phyloP scores from a whole-genome alignment of 2,797 vertebrate genomes.

The Helarctos malayanus region DNA sequence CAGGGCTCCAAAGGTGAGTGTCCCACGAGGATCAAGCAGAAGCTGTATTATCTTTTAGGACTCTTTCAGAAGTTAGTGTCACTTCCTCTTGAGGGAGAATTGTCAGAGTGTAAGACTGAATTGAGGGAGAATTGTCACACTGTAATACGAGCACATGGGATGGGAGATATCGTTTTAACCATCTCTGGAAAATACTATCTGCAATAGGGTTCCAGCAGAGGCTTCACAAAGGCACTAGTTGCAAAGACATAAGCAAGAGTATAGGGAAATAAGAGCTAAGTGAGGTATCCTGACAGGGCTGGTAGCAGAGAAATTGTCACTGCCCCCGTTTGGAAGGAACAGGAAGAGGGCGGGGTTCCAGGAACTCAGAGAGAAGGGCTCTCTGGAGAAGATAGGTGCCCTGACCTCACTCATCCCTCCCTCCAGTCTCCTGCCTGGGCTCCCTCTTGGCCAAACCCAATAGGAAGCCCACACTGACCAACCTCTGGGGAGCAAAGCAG shows the following conservation, averaged over 20 bases:
- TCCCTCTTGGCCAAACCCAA: neutral
- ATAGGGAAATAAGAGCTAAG: neutral
- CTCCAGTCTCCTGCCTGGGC: neutral
- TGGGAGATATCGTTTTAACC: neutral
- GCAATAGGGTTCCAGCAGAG: neutral
- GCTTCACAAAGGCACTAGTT: neutral
- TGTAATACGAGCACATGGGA: neutral
- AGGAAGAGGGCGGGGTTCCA: neutral
- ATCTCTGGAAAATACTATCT: neutral
- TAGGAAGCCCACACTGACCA: neutral
- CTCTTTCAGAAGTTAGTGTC: neutral
- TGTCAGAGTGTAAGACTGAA: neutral
- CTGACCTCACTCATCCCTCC: neutral
- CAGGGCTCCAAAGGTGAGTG: neutral
- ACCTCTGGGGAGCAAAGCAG: neutral
- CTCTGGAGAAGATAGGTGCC: neutral
- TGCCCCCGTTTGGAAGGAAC: neutral
- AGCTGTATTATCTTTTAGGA: neutral
- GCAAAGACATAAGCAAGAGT: neutral
- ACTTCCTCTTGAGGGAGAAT: neutral
- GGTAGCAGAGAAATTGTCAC: neutral
- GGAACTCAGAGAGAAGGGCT: neutral
- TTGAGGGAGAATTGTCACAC: neutral
- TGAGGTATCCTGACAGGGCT: neutral
- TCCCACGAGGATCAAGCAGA: neutral